phyloP scores from a whole-genome alignment of 2,113 vertebrate genomes.

The Corythoichthys intestinalis region DNA sequence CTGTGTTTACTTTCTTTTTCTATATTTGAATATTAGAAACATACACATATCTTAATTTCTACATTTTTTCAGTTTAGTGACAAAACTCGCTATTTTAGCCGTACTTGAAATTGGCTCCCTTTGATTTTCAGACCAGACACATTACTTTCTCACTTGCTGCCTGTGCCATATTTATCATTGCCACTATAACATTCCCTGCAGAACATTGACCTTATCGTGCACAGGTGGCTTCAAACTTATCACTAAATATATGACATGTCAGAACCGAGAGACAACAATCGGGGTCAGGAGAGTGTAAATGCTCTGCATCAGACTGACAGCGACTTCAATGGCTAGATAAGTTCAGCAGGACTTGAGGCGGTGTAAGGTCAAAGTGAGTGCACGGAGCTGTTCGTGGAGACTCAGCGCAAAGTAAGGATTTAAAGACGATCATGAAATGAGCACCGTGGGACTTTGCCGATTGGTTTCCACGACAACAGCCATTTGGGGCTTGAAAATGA shows the following conservation, averaged over 20 bases:
- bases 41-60: too few relatives aligned
- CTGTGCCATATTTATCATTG: background rate
- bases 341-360: background rate
- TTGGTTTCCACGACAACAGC: background rate
- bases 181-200: background rate
- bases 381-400: background rate
- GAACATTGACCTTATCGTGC: background rate
- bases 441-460: background rate
- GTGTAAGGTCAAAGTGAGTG: background rate
- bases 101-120: background rate
- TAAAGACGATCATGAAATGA: background rate
- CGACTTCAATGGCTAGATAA: constrained; percentile 2
- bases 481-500: background rate
- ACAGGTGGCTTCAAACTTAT: constrained; percentile 1
- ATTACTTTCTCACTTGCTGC: background rate
- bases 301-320: background rate
- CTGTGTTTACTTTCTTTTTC: too few relatives aligned
- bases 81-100: background rate
- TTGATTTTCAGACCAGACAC: background rate
- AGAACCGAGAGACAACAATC: background rate
- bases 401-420: background rate
- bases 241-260: background rate
- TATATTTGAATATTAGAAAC: too few relatives aligned
- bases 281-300: constrained; percentile 1
- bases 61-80: background rate